phyloP scores from a whole-genome alignment of 2,797 vertebrate genomes.

The Bryconaethiops microstoma region DNA sequence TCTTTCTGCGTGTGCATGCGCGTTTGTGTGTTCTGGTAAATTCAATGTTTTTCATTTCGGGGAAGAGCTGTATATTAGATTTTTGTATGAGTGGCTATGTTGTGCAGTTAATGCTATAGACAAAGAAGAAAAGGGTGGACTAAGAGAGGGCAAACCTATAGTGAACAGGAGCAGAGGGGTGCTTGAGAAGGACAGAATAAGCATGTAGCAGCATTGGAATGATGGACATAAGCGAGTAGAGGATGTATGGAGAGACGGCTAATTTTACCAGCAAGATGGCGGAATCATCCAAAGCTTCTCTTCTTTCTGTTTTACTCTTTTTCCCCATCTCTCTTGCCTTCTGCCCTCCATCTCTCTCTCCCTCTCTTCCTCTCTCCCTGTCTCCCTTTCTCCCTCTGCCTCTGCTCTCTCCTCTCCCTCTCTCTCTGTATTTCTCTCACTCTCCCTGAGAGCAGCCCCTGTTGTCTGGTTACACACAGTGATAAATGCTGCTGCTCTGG shows the following conservation, averaged over 20 bases:
- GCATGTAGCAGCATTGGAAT: not conserved
- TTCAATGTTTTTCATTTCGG: not conserved
- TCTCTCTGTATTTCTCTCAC: constrained; percentile 18
- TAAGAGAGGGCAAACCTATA: constrained; percentile 1
- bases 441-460: constrained; percentile 34
- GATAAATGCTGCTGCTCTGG: constrained; percentile 32
- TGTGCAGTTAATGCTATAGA: not conserved
- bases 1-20: constrained; percentile 29
- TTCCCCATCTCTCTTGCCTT: constrained; percentile 13
- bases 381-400: not conserved
- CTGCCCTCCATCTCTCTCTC: not conserved
- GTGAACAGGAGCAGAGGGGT: not conserved
- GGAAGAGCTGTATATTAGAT: not conserved
- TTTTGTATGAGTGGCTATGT: not conserved
- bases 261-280: constrained; percentile 70
- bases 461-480: constrained; percentile 36
- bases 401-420: not conserved
- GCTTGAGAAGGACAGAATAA: not conserved
- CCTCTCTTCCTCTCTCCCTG: not conserved
- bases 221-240: not conserved
- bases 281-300: constrained; percentile 58
- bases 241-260: constrained; percentile 23
- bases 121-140: not conserved
- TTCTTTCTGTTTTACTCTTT: constrained; percentile 17
- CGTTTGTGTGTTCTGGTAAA: constrained; percentile 20